phyloP scores from a whole-genome alignment of 2,113 vertebrate genomes.

The Acanthochromis polyacanthus region DNA sequence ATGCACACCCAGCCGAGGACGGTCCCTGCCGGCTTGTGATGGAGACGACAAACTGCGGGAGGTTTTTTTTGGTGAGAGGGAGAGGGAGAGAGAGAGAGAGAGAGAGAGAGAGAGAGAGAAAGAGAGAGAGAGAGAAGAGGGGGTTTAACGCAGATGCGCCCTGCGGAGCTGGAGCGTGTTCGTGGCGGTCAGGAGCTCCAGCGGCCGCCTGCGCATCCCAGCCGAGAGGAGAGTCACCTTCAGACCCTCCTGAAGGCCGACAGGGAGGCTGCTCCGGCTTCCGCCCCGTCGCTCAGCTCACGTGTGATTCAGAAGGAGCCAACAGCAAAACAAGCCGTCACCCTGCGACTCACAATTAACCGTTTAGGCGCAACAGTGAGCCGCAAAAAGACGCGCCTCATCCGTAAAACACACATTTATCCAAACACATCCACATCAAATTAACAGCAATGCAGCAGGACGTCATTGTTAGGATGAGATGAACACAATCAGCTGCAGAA shows the following conservation, averaged over 20 bases:
- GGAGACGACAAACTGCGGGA: background rate
- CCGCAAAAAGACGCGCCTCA: background rate
- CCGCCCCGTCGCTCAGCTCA: constrained; percentile 66
- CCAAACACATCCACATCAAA: too few species aligned
- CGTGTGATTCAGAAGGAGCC: constrained; percentile 63
- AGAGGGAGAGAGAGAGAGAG: too few species aligned
- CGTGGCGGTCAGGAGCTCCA: constrained; percentile 53
- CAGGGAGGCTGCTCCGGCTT: constrained; percentile 74
- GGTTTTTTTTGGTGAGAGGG: too few species aligned
- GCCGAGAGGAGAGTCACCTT: constrained; percentile 83
- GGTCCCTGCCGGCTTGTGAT: background rate
- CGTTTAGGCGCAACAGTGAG: constrained; percentile 18
- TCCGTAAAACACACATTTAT: background rate
- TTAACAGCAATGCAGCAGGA: too few species aligned
- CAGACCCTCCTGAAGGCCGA: constrained; percentile 83
- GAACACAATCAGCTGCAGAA: too few species aligned
- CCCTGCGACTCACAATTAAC: constrained; percentile 55
- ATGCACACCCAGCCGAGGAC: constrained; percentile 86
- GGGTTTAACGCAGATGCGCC: background rate
- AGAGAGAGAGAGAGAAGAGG: too few species aligned
- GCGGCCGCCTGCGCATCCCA: constrained; percentile 85
- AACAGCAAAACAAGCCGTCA: constrained; percentile 74
- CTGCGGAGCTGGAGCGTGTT: constrained; percentile 55
- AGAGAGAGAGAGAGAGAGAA: too few species aligned
- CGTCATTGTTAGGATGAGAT: too few species aligned